A percentile compares a stretch with the other conserved stretches of the same genome.
Conservation (phyloP, 1,140 invertebrate genomes). For the Agrypnia vestita region DNA sequence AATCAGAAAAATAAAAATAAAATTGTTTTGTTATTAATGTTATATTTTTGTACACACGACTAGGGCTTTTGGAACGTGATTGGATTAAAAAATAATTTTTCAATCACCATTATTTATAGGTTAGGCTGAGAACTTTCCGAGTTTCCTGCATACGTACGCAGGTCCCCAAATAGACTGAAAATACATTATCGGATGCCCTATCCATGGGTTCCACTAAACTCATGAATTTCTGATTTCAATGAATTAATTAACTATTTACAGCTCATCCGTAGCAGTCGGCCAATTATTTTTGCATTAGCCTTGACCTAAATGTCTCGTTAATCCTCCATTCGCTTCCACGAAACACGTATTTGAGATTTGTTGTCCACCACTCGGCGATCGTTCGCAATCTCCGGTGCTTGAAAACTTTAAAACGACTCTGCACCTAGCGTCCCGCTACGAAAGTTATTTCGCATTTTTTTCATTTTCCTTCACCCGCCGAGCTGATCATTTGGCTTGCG, state of each 20-base stretch:
- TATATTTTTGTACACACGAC: too few species aligned
- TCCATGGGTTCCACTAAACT: background rate
- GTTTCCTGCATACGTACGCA: too few species aligned
- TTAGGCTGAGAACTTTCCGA: too few species aligned
- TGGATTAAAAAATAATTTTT: too few species aligned
- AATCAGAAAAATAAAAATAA: too few species aligned
- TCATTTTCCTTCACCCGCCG: constrained; percentile 4
- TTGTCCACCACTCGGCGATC: constrained; percentile 1
- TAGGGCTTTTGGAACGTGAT: too few species aligned
- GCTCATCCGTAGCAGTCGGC: background rate
- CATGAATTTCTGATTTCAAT: constrained; percentile 31
- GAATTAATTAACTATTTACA: background rate
- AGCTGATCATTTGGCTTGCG: constrained; percentile 26
- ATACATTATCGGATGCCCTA: too few species aligned
- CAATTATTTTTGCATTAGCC: background rate
- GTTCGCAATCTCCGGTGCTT: background rate
- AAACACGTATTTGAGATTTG: background rate
- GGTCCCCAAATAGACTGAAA: too few species aligned
- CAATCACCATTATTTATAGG: too few species aligned
- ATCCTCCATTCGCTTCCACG: background rate
- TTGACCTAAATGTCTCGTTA: background rate
- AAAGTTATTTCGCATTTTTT: constrained; percentile 10
- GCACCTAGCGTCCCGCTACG: background rate
- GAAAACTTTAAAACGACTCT: constrained; percentile 8
- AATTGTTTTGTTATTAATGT: too few species aligned